Evolutionary conservation across 1,140 invertebrate species (phyloP), one percentile per base, ranked within the genome.

Genomic region (Lepidostoma basale): DNA sequence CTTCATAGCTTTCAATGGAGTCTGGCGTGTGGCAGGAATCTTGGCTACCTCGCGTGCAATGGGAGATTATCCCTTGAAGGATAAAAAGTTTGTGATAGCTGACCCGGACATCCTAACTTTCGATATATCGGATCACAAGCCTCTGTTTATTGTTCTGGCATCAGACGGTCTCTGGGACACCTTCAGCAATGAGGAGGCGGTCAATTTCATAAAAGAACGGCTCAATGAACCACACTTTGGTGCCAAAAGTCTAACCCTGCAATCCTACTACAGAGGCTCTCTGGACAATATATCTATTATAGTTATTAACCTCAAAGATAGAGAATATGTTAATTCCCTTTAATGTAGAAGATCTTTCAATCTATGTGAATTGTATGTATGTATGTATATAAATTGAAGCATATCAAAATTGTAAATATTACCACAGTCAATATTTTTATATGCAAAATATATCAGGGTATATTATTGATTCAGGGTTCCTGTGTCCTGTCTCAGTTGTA

Each of bases 141-240:
- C 96, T 1, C 86, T 89, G 80, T 98, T 98, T 81, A 81, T 98
- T 65, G 89, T 98, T 65, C 81, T 98, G 20, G 97, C 96, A 9
- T 93, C 95, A 2, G 97, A 98, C 86, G 97, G 97, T 9, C 84
- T 98, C 6, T 98, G 96, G 96, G 97, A 98, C 80, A 95, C 92
- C 25, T 96, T 97, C 76, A 87, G 87, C 14, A 98, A 98, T 80
- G 95, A 98, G 79, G 95, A 98, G 79, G 96, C 95, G 45, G 89
- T 97, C 10, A 88, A 90, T 71, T 97, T 92, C 79, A 89, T 96
- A 26, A 90, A 90, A 77, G 88, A 92, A 73, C 86, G 90, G 69
- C 84, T 97, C 16, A 85, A 92, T 74, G 94, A 96, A 81, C 87
- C 92, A 18, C 88, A 92, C 78, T 93, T 87, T 83, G 95, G 95